Evolutionary conservation across 2,113 vertebrate species (phyloP).

Genomic region (Zosterops japonicus): DNA sequence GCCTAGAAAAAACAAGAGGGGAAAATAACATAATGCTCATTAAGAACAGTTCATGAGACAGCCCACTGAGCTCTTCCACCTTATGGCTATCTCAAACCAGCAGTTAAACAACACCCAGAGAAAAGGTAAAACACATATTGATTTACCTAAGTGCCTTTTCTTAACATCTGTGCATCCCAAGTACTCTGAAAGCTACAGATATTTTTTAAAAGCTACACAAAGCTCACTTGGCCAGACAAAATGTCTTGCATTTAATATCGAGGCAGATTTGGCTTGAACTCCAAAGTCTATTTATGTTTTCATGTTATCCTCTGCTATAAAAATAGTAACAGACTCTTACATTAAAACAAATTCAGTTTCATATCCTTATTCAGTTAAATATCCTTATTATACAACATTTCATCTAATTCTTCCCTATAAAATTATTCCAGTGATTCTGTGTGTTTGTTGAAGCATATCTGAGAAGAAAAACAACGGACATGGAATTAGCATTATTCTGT

Average conservation of each 20-base stretch:
- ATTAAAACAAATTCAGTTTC: neutral
- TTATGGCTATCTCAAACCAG: neutral
- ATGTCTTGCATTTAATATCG: neutral
- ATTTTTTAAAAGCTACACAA: neutral
- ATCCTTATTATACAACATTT: neutral
- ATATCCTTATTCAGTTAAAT: neutral
- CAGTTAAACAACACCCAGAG: neutral
- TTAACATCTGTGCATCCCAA: neutral
- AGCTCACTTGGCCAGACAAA: neutral
- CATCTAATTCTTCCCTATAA: neutral
- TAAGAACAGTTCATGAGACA: conserved; percentile 55
- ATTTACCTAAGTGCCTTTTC: neutral
- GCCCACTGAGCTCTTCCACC: neutral
- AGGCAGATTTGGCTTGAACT: neutral
- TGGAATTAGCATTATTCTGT: neutral
- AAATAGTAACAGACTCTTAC: neutral
- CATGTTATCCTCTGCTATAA: neutral
- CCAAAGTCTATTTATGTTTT: neutral
- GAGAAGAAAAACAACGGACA: neutral
- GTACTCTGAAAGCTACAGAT: neutral
- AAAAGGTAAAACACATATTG: neutral
- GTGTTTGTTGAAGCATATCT: neutral
- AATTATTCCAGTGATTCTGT: neutral
- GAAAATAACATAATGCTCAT: conserved; percentile 38
- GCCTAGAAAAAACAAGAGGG: conserved; percentile 71